These are phyloP conservation scores for Catamblyrhynchus diadema DNA, from an alignment of 2,797 vertebrate species.

Conservation along the genomic window DNA sequence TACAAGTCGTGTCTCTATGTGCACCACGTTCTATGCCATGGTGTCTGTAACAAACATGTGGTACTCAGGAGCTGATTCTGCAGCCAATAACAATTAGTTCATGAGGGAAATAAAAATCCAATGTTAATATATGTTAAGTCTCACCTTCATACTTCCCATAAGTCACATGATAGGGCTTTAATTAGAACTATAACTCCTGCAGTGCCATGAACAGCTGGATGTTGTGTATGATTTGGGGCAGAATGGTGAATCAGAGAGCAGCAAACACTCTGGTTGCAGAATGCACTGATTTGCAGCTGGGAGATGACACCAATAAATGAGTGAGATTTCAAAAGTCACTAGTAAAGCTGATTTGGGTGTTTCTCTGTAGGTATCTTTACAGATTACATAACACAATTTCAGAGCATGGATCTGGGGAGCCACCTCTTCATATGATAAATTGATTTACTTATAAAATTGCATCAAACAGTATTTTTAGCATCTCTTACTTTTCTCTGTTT, in stretches of 20 bases:
- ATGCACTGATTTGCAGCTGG: background rate
- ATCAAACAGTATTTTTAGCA: background rate
- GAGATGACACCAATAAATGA: background rate
- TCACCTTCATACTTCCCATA: background rate
- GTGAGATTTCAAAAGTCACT: background rate
- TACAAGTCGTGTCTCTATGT: background rate
- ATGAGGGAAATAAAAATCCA: constrained; percentile 2
- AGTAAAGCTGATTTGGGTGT: background rate
- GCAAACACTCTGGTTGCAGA: background rate
- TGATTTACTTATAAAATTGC: constrained; percentile 41
- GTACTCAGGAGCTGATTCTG: constrained; percentile 32
- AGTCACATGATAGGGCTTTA: background rate
- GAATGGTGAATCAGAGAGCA: background rate
- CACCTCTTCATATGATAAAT: background rate
- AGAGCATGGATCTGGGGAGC: background rate
- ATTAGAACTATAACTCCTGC: background rate
- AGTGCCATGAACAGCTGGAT: background rate
- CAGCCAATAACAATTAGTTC: constrained; percentile 26
- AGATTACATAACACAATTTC: background rate
- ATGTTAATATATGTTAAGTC: background rate
- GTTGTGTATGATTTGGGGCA: background rate
- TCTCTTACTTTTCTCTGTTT: constrained; percentile 6
- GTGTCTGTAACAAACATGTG: background rate
- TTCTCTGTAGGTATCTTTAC: background rate
- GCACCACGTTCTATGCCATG: background rate